Evolutionary conservation across 2,113 vertebrate species (phyloP).

Genomic region (Carassius carassius): DNA sequence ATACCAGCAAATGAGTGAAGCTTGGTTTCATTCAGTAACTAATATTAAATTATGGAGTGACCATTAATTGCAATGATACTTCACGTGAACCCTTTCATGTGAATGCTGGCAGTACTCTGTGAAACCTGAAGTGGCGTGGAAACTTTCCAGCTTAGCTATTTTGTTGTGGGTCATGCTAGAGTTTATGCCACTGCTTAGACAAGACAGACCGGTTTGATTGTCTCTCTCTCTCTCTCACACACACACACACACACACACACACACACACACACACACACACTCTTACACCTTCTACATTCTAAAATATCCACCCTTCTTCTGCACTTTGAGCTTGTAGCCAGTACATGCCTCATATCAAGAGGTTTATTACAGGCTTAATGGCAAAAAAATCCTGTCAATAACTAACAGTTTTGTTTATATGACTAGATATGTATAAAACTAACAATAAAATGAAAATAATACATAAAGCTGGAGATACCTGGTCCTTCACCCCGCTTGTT

Average conservation of each 20-base stretch:
- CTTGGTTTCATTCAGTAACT: not conserved
- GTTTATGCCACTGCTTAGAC: slow-evolving; percentile 49
- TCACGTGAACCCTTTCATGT: not conserved
- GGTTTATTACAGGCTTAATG: not conserved
- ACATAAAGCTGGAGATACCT: not conserved
- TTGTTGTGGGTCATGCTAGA: slow-evolving; percentile 33
- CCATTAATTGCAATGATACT: not conserved
- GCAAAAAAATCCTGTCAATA: not conserved
- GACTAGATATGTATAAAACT: not conserved
- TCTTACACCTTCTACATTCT: slow-evolving; percentile 35
- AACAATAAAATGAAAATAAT: not conserved
- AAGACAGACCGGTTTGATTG: slow-evolving; percentile 66
- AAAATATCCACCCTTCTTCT: slow-evolving; percentile 19
- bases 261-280: not conserved
- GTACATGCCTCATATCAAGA: not conserved
- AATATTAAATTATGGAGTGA: not conserved
- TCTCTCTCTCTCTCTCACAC: not conserved
- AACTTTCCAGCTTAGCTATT: slow-evolving; percentile 24
- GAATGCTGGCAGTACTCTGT: slow-evolving; percentile 1
- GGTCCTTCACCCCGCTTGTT: slow-evolving; percentile 19
- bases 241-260: slow-evolving; percentile 22
- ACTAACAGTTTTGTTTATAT: not conserved
- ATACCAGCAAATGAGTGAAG: not conserved
- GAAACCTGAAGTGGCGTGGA: slow-evolving; percentile 25
- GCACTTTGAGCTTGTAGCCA: slow-evolving; percentile 4